Base-by-base conservation (phyloP, 1,140 invertebrate species). In the Manduca sexta region DNA sequence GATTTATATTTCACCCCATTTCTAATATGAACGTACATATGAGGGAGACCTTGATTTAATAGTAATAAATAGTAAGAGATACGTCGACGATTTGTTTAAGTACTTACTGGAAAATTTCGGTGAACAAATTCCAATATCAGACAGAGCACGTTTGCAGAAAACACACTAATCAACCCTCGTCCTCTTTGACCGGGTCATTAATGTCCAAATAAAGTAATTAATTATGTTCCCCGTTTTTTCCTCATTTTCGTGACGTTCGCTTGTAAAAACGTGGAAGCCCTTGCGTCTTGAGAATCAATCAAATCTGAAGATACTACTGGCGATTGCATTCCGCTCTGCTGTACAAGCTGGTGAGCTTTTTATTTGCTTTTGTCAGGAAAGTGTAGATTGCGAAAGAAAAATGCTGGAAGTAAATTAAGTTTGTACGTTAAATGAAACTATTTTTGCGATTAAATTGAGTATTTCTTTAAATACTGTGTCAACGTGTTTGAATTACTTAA, bases 121-220 rank as follows among this genome's bases (percentile, higher is more conserved):
- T 52, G 38, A 51, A 53, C 49, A 35, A 45, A 63, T 59, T 53
- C 50, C 52, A 59, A 61, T 62, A 61, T 60, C 52, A 47, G 49
- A 52, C 55, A 54, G 50, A 63, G 52, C 45, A 62, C 64, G 41
- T 62, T 49, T 54, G 61, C 57, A 57, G 55, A 70, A 69, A 74
- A 73, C 62, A 71, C 70, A 75, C 61, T 65, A 75, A 74, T 72
- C 68, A 74, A 71, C 69, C 69, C 60, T 69, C 67, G 61, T 77
- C 65, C 60, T 59, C 66, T 69, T 71, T 67, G 73, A 70, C 66
- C 62, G 54, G 56, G 69, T 78, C 77, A 75, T 81, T 81, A 84
- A 81, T 84, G 74, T 81, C 77, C 75, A 75, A 78, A 81, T 77
- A 76, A 76, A 74, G 76, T 79, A 82, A 84, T 84, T 82, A 82